Base-by-base conservation (phyloP, 2,888 invertebrate genomes). In the Adineta ricciae region DNA sequence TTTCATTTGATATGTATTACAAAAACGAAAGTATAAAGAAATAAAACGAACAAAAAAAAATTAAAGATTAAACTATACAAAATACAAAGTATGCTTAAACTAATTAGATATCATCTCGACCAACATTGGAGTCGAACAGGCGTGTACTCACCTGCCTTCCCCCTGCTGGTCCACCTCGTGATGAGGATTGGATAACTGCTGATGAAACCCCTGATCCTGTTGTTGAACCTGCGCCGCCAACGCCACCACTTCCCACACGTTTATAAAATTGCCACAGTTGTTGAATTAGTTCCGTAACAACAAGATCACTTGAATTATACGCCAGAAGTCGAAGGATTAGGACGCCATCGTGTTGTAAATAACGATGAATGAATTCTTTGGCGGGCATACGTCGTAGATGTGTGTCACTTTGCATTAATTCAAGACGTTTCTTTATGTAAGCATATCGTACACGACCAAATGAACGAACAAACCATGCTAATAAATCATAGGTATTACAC, bases 281-380 rank as follows among this genome's bases (percentile, higher is more conserved):
- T 27, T 85, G 83, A 82, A 85, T 85, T n/a, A 85, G 46, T 78
- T 85, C 85, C 4, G 83, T 85, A 24, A 83, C 85, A 54, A 85
- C 85, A 36, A 85, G 56, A 78, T 85, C 85, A 85, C 85, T 85
- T 27, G 83, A 83, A 56, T 85, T 85, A 83, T 83, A 83, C 11
- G 85, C 85, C n/a, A 85, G 56, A 32, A 85, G 50, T 36, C 85
- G 36, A 49, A 85, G 19, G n/a, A 85, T 83, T 32, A 85, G 52
- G 19, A 83, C 83, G 64, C 85, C 85, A 36, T 85, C 85, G 73
- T 85, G 85, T 56, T 85, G 85, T 83, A 85, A 82, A 82, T 85
- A 85, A 56, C 85, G 83, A 85, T 78, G 83, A 72, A 85, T 83
- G 72, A 85, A 85, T 72, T 85, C 85, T 85, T 85, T 85, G 41